A percentile compares a stretch with the other conserved stretches of the same genome.
phyloP scores from a whole-genome alignment of 2,888 invertebrate species.

The Drosophila falleni region DNA sequence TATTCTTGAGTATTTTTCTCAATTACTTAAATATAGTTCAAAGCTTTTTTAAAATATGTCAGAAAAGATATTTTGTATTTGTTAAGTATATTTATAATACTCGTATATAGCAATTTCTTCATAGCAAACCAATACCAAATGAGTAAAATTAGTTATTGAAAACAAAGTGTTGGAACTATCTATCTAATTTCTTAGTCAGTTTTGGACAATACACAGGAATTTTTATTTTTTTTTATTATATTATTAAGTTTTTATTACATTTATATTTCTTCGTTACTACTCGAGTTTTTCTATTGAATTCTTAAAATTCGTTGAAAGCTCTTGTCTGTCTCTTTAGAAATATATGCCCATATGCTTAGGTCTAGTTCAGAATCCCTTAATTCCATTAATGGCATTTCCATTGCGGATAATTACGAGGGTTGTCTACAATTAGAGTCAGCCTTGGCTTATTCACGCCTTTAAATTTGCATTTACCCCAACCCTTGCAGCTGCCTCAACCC shows the following conservation, averaged over 20 bases:
- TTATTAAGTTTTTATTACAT: no score
- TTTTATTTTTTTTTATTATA: no score
- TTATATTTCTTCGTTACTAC: no score
- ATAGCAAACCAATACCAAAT: no score
- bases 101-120: no score
- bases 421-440: constrained; percentile 76
- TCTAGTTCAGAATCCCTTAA: constrained; percentile 67
- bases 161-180: no score
- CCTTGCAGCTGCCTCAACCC: background rate
- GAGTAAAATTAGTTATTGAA: no score
- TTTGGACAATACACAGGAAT: no score
- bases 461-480: constrained; percentile 75
- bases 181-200: no score
- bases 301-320: background rate
- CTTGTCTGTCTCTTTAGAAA: background rate
- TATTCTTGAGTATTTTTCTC: background rate
- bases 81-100: no score
- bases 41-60: background rate
- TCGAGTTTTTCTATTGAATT: background rate
- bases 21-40: background rate
- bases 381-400: constrained; percentile 83
- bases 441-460: constrained; percentile 79
- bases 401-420: constrained; percentile 81
- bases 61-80: background rate
- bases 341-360: constrained; percentile 12